Evolutionary conservation across 2,113 vertebrate species (phyloP).

Genomic region (Rutilus rutilus): DNA sequence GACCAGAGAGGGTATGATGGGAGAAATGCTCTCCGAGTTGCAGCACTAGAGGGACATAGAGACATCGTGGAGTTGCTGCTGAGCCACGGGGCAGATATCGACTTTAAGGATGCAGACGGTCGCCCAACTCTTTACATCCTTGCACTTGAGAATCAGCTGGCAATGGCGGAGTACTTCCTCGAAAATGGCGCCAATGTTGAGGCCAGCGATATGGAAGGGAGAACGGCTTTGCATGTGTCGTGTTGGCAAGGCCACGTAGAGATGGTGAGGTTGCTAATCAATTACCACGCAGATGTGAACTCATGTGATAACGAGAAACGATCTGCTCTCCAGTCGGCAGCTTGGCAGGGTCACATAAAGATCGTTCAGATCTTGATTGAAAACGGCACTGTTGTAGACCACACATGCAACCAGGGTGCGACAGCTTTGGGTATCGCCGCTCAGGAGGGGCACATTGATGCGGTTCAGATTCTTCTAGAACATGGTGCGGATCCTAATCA

Average conservation of each 20-base stretch:
- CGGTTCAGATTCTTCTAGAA: slow-evolving; percentile 91
- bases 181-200: slow-evolving; percentile 95
- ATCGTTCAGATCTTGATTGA: slow-evolving; percentile 93
- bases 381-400: slow-evolving; percentile 87
- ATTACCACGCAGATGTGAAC: slow-evolving; percentile 89
- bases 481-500: slow-evolving; percentile 95
- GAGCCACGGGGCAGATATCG: slow-evolving; percentile 89
- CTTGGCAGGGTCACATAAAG: slow-evolving; percentile 94
- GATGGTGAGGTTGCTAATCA: slow-evolving; percentile 92
- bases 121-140: slow-evolving; percentile 95
- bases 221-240: slow-evolving; percentile 95
- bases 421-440: slow-evolving; percentile 96
- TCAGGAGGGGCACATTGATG: slow-evolving; percentile 96
- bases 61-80: slow-evolving; percentile 93
- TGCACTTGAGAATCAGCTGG: slow-evolving; percentile 94
- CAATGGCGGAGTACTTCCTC: slow-evolving; percentile 94
- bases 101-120: slow-evolving; percentile 94
- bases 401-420: slow-evolving; percentile 96
- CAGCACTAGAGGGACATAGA: slow-evolving; percentile 91
- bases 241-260: slow-evolving; percentile 98
- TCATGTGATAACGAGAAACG: slow-evolving; percentile 94
- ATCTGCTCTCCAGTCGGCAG: slow-evolving; percentile 93
- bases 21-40: slow-evolving; percentile 91
- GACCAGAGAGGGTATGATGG: slow-evolving; percentile 96
- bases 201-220: slow-evolving; percentile 90